Conservation (phyloP, 2,888 invertebrate genomes). For the Rosalia funebris region DNA sequence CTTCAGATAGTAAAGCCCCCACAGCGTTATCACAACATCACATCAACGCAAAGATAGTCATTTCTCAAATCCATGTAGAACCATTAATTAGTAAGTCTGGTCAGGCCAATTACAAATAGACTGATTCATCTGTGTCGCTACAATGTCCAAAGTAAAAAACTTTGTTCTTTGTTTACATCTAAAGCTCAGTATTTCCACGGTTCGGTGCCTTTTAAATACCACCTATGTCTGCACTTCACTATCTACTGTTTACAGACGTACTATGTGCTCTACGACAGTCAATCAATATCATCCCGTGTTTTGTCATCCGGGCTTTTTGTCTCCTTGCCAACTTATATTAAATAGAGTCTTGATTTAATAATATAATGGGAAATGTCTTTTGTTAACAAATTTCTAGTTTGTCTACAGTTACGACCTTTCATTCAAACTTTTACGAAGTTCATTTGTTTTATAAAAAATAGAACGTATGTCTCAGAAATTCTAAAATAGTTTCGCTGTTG, state of each 20-base stretch:
- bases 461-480: neutral
- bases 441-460: neutral
- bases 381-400: constrained; percentile 13
- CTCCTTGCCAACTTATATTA: constrained; percentile 52
- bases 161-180: constrained; percentile 46
- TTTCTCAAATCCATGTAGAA: constrained; percentile 25
- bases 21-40: constrained; percentile 4
- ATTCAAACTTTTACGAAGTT: neutral
- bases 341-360: constrained; percentile 52
- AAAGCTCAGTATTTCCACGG: constrained; percentile 41
- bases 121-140: neutral
- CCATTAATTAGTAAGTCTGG: constrained; percentile 32
- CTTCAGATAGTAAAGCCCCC: constrained; percentile 7
- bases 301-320: constrained; percentile 53
- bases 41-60: constrained; percentile 15
- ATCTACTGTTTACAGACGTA: constrained; percentile 42
- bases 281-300: constrained; percentile 48
- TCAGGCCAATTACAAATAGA: constrained; percentile 29
- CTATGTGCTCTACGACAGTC: constrained; percentile 44
- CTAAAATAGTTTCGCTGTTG: too few species aligned
- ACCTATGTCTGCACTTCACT: constrained; percentile 44
- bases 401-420: neutral
- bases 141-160: neutral
- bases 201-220: constrained; percentile 48
- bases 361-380: constrained; percentile 24